Base-by-base conservation (phyloP, 2,888 invertebrate species). In the Cyaniris semiargus region DNA sequence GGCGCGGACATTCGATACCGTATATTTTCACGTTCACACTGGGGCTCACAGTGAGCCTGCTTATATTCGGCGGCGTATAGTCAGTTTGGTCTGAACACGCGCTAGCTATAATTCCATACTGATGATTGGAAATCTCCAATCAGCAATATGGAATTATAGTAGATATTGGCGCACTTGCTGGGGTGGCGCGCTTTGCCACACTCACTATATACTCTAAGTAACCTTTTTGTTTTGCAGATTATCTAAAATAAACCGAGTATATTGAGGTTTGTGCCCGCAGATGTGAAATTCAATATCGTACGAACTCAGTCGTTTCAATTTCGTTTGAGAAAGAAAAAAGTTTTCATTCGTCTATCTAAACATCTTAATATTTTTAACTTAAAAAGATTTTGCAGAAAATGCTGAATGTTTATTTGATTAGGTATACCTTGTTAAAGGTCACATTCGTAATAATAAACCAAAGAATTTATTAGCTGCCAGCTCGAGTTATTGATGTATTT, bases 281-380 rank as follows among this genome's bases (percentile, higher is more conserved):
- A 66, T 66, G 66, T 66, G 66, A 66, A 66, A 66, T 66, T 31
- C 31, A 66, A 66, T 31, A 66, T 66, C 66, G 15, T 66, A 66
- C 18, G 27, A 66, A 66, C 27, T 5, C 66, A 27, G 66, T 27
- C 27, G 66, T 31, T 66, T 66, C 66, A 15, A 66, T 66, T 66
- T 66, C 15, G 27, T 27, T 27, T 15, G 3, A 6, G 15, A 66
- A 66, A 18, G 66, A 27, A 66, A 15, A 27, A 15, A 0, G 5
- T 60, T 23, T 60, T 10, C 3, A 58, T 10, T 66, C 13, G 5
- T 66, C 0, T 66, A 23, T 66, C 60, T 27, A 10, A 66, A 66
- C 27, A 5, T 66, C 13, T 27, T 34, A 34, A 34, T 38, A 38
- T 38, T 60, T 60, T 60, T 4, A 3, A 23, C 3, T 23, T 38